Conservation (phyloP, 2,113 vertebrate genomes). For the Phoxinus phoxinus region DNA sequence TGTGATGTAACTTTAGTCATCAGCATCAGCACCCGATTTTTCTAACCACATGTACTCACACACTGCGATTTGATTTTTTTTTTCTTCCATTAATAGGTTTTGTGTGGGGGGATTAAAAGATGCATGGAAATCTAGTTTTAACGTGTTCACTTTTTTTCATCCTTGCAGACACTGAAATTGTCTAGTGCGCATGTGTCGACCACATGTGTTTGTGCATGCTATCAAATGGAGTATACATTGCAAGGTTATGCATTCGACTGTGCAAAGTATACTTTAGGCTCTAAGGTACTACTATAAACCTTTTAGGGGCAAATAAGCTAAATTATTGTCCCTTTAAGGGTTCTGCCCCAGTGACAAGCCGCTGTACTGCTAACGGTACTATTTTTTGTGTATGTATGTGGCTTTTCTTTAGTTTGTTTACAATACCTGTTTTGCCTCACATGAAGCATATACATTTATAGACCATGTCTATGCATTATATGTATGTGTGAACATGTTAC, state of each 20-base stretch:
- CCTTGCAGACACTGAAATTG: no score
- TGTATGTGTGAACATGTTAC: constrained; percentile 31
- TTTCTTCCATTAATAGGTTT: no score
- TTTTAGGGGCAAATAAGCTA: neutral
- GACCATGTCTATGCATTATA: constrained; percentile 26
- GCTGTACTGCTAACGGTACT: neutral
- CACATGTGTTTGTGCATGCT: no score
- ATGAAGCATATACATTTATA: neutral
- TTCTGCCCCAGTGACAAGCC: neutral
- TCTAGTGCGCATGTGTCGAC: no score
- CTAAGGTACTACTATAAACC: neutral
- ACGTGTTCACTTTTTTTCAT: no score
- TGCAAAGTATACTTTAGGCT: neutral
- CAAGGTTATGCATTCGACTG: neutral
- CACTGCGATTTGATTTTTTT: no score
- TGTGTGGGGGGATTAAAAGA: neutral
- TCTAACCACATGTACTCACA: no score
- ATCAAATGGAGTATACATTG: neutral
- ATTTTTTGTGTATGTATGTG: neutral
- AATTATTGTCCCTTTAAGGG: neutral
- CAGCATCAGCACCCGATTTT: neutral
- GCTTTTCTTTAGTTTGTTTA: constrained; percentile 2
- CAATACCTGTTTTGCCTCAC: constrained; percentile 14
- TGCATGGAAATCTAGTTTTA: neutral
- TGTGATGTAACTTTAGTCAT: neutral